phyloP scores from a whole-genome alignment of 2,797 vertebrate genomes.

The Hemibagrus guttatus region DNA sequence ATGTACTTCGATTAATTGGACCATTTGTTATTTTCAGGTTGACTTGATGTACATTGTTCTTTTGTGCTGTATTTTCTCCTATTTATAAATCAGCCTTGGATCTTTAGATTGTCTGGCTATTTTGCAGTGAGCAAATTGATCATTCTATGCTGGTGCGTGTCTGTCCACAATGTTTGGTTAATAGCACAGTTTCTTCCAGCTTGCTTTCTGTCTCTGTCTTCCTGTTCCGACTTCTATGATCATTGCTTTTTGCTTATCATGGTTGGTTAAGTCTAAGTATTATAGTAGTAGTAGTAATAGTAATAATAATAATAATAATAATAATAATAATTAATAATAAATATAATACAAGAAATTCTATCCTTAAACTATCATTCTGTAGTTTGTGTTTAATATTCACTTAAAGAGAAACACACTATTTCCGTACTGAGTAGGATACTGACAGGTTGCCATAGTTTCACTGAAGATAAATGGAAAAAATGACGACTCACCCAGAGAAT shows the following conservation, averaged over 20 bases:
- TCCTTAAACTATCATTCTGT: not conserved
- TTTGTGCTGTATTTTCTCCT: conserved; percentile 34
- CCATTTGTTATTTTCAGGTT: not conserved
- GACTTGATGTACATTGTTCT: conserved; percentile 17
- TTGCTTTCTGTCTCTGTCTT: conserved; percentile 45
- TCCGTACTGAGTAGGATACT: not conserved
- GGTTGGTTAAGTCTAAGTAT: not conserved
- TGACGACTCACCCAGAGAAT: not conserved
- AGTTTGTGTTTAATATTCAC: not conserved
- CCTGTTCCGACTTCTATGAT: not conserved
- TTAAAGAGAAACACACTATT: not conserved
- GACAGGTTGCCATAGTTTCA: not conserved
- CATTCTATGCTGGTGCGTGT: conserved; percentile 64
- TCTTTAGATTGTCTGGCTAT: conserved; percentile 62
- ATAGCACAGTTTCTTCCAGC: conserved; percentile 57
- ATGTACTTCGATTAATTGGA: not conserved
- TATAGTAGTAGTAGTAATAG: too few relatives aligned
- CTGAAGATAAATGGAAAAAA: not conserved
- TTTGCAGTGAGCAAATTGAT: conserved; percentile 64
- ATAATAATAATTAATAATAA: too few relatives aligned
- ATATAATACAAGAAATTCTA: not conserved
- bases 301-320: too few relatives aligned
- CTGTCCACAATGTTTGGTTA: conserved; percentile 56
- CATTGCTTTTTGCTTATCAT: not conserved
- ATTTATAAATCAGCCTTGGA: conserved; percentile 57